A percentile compares a stretch with the other conserved stretches of the same genome.
These are phyloP conservation scores for Merluccius polli DNA, from an alignment of 2,797 vertebrate species.

Conservation along the genomic window DNA sequence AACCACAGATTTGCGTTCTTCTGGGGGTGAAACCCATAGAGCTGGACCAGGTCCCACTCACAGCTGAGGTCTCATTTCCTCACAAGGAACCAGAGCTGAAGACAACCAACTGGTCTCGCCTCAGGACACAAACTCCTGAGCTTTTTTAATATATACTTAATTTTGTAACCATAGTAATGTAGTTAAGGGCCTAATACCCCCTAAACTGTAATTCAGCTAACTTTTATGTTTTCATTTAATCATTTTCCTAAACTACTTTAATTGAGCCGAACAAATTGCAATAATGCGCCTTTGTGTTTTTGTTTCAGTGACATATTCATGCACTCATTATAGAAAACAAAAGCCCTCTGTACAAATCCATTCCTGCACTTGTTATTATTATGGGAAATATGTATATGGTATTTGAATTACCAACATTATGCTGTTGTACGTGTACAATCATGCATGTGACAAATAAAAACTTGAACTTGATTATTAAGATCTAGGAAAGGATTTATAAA, in stretches of 20 bases:
- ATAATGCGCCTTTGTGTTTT: background rate
- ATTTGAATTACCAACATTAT: background rate
- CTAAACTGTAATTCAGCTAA: constrained; percentile 35
- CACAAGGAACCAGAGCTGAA: constrained; percentile 27
- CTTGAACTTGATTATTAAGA: too few species aligned
- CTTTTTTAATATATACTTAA: constrained; percentile 50
- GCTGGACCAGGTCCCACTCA: constrained; percentile 45
- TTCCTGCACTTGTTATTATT: background rate
- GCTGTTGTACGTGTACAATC: too few species aligned
- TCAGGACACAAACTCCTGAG: constrained; percentile 32
- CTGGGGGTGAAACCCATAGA: background rate
- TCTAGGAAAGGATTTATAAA: background rate
- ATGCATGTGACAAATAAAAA: too few species aligned
- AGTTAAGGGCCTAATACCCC: constrained; percentile 39
- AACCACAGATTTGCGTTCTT: background rate
- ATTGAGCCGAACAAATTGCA: background rate
- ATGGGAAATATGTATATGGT: background rate
- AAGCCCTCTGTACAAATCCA: background rate
- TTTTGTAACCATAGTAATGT: constrained; percentile 55
- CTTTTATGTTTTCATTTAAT: constrained; percentile 17
- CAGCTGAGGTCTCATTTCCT: constrained; percentile 59
- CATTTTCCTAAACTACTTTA: background rate
- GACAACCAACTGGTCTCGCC: constrained; percentile 27
- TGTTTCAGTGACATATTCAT: background rate
- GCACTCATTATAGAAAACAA: background rate